These are phyloP conservation scores for Astreopora myriophthalma DNA, from an alignment of 64 coral and sea anemone genomes.

Conservation along the genomic window DNA sequence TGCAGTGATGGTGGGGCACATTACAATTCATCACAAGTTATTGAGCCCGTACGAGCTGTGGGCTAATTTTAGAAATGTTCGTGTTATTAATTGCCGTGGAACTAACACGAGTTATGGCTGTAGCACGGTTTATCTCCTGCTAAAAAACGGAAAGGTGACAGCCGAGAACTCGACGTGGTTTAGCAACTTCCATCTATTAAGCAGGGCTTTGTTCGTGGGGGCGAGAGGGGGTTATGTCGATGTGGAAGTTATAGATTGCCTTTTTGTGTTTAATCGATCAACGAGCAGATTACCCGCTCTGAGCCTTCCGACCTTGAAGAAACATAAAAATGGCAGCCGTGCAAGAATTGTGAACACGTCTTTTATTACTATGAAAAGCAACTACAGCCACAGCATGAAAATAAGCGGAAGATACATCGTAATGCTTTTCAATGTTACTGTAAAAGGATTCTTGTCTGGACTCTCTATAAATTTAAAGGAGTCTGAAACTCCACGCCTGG, in stretches of 20 bases:
- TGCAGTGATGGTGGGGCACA: not conserved
- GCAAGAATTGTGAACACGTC: not conserved
- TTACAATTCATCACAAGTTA: not conserved
- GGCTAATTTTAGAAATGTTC: not conserved
- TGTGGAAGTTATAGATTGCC: not conserved
- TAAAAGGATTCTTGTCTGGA: not conserved
- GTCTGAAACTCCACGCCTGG: not conserved
- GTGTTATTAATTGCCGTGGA: not conserved
- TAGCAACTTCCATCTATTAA: not conserved
- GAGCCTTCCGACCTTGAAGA: not conserved
- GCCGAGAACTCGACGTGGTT: not conserved
- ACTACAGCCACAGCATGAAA: not conserved
- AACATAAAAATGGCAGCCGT: not conserved
- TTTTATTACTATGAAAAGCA: not conserved
- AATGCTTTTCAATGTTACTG: not conserved
- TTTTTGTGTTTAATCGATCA: not conserved
- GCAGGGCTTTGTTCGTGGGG: not conserved
- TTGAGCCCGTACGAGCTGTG: not conserved
- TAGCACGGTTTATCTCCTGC: not conserved
- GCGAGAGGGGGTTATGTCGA: not conserved
- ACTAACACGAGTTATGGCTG: not conserved
- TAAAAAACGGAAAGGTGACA: not conserved
- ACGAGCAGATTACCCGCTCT: not conserved
- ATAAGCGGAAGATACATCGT: not conserved
- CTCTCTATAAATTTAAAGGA: not conserved